A percentile compares a stretch with the other conserved stretches of the same genome.
These are phyloP conservation scores for Marronus borbonicus DNA, from an alignment of 2,888 invertebrate genomes.

Conservation along the genomic window DNA sequence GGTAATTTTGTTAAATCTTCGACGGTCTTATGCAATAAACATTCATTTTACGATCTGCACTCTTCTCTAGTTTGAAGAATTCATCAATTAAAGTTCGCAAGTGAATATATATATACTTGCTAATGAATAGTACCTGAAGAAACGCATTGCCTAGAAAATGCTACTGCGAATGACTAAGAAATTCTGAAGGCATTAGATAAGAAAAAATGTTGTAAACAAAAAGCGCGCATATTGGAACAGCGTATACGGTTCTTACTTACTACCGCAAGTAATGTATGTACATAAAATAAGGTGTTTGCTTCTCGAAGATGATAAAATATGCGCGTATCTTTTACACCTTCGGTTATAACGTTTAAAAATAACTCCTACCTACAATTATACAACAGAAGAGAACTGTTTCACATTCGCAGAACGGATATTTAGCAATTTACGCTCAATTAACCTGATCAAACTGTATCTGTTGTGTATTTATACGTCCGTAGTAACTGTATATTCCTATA, in stretches of 20 bases:
- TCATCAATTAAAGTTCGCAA: not conserved
- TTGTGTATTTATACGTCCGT: slow-evolving; percentile 24
- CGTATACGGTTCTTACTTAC: too few relatives aligned
- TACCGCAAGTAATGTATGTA: not conserved
- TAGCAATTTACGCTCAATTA: slow-evolving; percentile 32
- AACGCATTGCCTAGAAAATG: too few relatives aligned
- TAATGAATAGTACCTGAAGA: too few relatives aligned
- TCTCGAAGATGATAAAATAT: slow-evolving; percentile 3
- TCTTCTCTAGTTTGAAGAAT: not conserved
- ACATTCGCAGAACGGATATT: slow-evolving; percentile 21
- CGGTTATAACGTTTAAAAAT: not conserved
- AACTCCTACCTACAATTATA: slow-evolving; percentile 7
- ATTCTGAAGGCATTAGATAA: too few relatives aligned
- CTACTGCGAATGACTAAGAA: too few relatives aligned
- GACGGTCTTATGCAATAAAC: slow-evolving; percentile 21
- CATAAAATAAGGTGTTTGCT: not conserved
- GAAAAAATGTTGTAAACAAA: too few relatives aligned
- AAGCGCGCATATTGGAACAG: too few relatives aligned
- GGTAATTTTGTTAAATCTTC: slow-evolving; percentile 43
- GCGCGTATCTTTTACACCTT: not conserved
- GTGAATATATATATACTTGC: too few relatives aligned
- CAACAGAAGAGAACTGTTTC: slow-evolving; percentile 6
- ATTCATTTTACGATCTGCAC: slow-evolving; percentile 20
- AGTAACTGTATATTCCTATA: slow-evolving; percentile 10
- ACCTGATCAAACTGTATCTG: slow-evolving; percentile 17